Base-by-base conservation (phyloP, 2,113 vertebrate species). In the Murina feae region DNA sequence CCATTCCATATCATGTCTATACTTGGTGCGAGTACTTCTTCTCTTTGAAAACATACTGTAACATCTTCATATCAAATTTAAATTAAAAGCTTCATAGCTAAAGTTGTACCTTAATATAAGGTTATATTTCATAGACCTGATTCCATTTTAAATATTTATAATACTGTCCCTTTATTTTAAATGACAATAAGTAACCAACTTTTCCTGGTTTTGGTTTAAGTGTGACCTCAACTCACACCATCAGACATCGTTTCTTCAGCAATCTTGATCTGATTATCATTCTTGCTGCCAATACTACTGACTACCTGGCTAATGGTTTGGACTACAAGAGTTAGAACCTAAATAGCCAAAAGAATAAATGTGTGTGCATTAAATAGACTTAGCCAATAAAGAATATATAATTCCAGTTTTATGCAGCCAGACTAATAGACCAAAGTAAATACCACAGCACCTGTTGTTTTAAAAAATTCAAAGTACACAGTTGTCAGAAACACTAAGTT, bases 141-240 rank as follows among this genome's bases (percentile, higher is more conserved):
- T 21, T 79, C 17, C 14, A 81, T 68, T 85, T 78, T 74, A 78
- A 80, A 88, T 53, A 20, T 87, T 58, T 88, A 3, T 69, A 93
- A 69, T 89, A 68, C 49, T 35, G 6, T 44, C 21, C 7, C 42
- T 95, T 81, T 8, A 10, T 76, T 95, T 94, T 79, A 96, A 88
- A 80, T 86, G 89, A 51, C 18, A 76, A 0, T 53, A 32, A 75
- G 30, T 74, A 88, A 35, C 28, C 4, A 51, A 35, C 12, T 42
- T 92, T 60, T 86, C 20, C 12, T 84, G 25, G 58, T 89, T 90
- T 42, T 53, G 30, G 9, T 72, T 89, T 51, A 65, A 83, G 25
- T 71, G 7, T 83, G 12, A 85, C 30, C 39, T 82, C 11, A 35
- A 14, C 28, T 81, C 20, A 71, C 28, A 35, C 3, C 32, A 71